Conservation (phyloP, 1,140 invertebrate genomes). For the Achroia grisella region DNA sequence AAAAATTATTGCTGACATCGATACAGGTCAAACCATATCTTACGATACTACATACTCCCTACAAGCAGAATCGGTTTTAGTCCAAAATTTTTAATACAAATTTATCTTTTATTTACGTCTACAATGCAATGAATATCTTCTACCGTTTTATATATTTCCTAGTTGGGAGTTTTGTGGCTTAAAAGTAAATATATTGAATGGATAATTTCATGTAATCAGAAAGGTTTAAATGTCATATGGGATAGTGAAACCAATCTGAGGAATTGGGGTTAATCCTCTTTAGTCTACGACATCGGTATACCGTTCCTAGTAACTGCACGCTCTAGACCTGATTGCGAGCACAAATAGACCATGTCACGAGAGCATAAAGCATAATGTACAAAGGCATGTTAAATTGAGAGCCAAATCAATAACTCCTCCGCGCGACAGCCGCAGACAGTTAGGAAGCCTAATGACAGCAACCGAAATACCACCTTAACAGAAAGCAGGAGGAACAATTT, state of each 20-base stretch:
- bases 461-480: constrained; percentile 41
- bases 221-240: constrained; percentile 21
- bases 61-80: no score
- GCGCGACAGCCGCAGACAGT: constrained; percentile 40
- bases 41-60: no score
- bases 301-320: constrained; percentile 12
- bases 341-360: constrained; percentile 12
- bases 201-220: no score
- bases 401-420: constrained; percentile 51
- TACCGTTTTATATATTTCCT: no score
- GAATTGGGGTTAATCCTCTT: constrained; percentile 33
- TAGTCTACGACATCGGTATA: constrained; percentile 9
- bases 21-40: no score
- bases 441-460: constrained; percentile 27
- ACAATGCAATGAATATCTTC: no score
- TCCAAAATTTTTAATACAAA: no score
- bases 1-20: no score
- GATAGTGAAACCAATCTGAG: constrained; percentile 18
- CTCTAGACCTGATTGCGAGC: constrained; percentile 13
- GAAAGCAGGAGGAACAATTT: constrained; percentile 32
- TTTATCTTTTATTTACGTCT: no score
- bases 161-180: no score
- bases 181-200: no score
- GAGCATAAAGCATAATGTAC: constrained; percentile 21
- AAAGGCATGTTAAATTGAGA: constrained; percentile 27